Percentiles rank a stretch among this genome's conserved stretches.
phyloP scores from a whole-genome alignment of 2,113 vertebrate species.

The Nothoprocta pentlandii region DNA sequence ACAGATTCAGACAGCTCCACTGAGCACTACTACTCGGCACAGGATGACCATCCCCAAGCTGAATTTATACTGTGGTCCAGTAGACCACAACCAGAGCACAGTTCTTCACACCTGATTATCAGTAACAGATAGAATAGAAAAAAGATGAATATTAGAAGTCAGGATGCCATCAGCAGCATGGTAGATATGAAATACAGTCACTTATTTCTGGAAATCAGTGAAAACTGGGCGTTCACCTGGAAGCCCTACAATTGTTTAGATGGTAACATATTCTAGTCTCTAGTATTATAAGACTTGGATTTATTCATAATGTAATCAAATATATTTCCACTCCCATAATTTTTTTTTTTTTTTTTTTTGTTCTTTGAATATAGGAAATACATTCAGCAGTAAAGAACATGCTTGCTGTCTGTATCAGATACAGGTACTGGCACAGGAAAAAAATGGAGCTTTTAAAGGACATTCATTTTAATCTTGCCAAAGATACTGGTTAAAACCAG shows the following conservation, averaged over 20 bases:
- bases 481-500: background rate
- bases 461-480: slow-evolving; percentile 21
- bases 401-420: background rate
- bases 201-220: background rate
- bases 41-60: background rate
- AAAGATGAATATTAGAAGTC: background rate
- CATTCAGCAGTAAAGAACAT: background rate
- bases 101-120: background rate
- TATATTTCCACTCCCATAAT: background rate
- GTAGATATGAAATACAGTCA: background rate
- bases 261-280: background rate
- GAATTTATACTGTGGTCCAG: background rate
- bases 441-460: background rate
- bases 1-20: background rate
- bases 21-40: background rate
- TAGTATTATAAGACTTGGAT: background rate
- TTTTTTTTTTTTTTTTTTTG: background rate
- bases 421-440: background rate
- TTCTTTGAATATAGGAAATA: background rate
- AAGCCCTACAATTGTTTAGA: background rate
- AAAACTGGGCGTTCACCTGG: background rate
- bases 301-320: background rate
- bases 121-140: background rate
- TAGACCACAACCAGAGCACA: background rate
- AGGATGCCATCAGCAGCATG: background rate